Conservation (phyloP, 1,140 invertebrate genomes). For the Lepidurus arcticus region DNA sequence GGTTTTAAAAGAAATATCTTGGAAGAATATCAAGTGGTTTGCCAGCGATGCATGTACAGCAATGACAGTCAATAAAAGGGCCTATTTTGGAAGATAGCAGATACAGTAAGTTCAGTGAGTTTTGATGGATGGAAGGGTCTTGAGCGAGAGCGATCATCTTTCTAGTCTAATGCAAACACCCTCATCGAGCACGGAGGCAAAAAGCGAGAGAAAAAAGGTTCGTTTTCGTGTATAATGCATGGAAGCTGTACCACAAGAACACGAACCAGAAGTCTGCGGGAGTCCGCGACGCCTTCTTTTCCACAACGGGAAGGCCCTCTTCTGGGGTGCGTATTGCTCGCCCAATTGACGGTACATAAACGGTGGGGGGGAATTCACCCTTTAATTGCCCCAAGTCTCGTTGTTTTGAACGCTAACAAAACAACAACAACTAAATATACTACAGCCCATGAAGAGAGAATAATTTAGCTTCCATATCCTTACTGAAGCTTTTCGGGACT, state of each 20-base stretch:
- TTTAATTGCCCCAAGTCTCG: background rate
- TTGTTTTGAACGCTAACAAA: background rate
- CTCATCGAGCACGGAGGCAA: background rate
- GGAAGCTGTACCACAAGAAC: background rate
- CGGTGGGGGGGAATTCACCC: background rate
- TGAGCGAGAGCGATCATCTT: background rate
- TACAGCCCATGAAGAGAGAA: background rate
- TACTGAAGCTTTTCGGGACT: background rate
- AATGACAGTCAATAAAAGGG: too few relatives aligned
- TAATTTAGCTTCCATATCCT: background rate
- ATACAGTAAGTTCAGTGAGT: too few relatives aligned
- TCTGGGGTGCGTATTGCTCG: background rate
- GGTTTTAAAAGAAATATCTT: background rate
- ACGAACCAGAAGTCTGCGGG: conserved; percentile 4
- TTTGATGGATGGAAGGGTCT: too few relatives aligned
- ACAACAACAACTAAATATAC: background rate
- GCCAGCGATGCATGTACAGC: background rate
- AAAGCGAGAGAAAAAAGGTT: background rate
- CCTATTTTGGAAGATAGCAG: too few relatives aligned
- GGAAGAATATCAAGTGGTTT: background rate
- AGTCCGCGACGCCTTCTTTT: background rate
- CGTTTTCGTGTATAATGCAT: background rate
- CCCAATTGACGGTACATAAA: background rate
- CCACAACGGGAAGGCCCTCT: background rate
- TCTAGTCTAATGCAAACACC: conserved; percentile 7